Evolutionary conservation across 2,797 vertebrate species (phyloP).

Genomic region (Pseudochaenichthys georgianus): DNA sequence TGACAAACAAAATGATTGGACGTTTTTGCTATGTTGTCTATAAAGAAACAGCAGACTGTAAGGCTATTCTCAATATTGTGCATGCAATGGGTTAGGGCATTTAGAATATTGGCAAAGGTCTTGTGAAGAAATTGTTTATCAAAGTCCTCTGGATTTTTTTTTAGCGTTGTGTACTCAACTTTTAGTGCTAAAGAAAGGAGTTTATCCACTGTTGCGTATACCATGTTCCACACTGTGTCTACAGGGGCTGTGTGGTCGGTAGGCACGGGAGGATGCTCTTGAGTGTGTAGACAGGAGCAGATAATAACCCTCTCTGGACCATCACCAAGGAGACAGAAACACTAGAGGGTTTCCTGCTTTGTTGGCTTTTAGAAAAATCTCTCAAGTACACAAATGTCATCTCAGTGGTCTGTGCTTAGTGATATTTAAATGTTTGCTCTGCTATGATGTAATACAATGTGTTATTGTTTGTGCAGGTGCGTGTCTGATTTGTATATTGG

Average conservation of each 20-base stretch:
- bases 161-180: neutral
- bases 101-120: neutral
- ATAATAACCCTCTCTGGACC: constrained; percentile 80
- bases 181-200: neutral
- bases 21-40: neutral
- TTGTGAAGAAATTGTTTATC: no score
- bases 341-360: constrained; percentile 54
- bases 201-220: constrained; percentile 10
- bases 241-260: constrained; percentile 42
- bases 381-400: constrained; percentile 17
- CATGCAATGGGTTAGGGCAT: neutral
- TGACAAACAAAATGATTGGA: neutral
- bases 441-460: neutral
- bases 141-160: no score
- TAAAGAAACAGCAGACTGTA: neutral
- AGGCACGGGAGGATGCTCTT: constrained; percentile 56
- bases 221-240: constrained; percentile 51
- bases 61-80: neutral
- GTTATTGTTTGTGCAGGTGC: constrained; percentile 45
- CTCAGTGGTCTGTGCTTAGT: constrained; percentile 5
- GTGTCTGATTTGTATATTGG: constrained; percentile 23
- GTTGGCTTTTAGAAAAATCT: constrained; percentile 32
- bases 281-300: constrained; percentile 65
- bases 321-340: constrained; percentile 77
- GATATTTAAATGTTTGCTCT: neutral